Base-by-base conservation (phyloP, 2,888 invertebrate genomes). In the Drosophila nr. fundita region DNA sequence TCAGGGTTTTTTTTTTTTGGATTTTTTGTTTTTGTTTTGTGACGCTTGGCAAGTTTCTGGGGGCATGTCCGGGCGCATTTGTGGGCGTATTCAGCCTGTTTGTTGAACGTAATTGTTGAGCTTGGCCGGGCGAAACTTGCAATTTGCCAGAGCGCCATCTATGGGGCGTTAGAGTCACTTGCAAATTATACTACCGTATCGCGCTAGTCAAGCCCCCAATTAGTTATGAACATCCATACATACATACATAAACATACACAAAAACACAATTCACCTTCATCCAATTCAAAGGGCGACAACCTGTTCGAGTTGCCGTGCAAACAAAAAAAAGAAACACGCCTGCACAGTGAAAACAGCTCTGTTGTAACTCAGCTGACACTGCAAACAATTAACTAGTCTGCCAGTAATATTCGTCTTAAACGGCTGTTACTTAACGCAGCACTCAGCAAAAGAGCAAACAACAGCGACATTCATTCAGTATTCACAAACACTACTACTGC, bases 31-130 rank as follows among this genome's bases (percentile, higher is more conserved):
- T 53, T 66, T 45, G 72, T 67, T 78, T 58, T 76, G 63, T 66
- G 48, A 66, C 73, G 77, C 75, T 78, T 74, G 54, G 70, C 75
- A 62, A 78, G 40, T 54, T 50, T 70, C 77, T 73, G 77, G 80
- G 77, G 79, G 79, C 81, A 80, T 75, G 80, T 68, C 81, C 78
- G 80, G 80, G 78, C 80, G 78, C 81, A 69, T 80, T 80, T 80
- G 80, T 61, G 80, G 79, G 79, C 79, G 79, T 79, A 79, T 70
- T 80, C 79, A 80, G 80, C 69, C 62, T 76, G 75, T 74, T 67
- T 78, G 78, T 78, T 67, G 75, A 78, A 64, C 68, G 64, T 78
- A 76, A 73, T 87, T 87, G 82, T 66, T 70, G 78, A 76, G 85
- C 78, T 85, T 80, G 68, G 71, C 59, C 53, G 79, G 76, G 76